Conservation (phyloP, 2,888 invertebrate genomes). For the Dynastes maya region DNA sequence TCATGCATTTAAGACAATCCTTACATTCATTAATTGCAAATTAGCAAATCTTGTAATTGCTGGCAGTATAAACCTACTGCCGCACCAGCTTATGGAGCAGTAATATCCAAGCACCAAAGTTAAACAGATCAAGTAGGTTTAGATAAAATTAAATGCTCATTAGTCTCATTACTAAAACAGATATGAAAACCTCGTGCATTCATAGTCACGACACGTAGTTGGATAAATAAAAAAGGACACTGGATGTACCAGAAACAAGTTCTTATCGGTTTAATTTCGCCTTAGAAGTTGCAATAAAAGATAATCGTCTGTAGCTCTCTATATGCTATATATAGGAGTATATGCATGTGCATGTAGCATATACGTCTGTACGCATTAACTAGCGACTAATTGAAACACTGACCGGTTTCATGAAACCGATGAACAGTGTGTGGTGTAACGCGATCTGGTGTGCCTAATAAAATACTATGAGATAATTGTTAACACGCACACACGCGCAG, state of each 20-base stretch:
- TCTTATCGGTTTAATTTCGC: constrained; percentile 24
- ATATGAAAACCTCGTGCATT: neutral
- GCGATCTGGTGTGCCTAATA: constrained; percentile 22
- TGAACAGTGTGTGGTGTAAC: constrained; percentile 28
- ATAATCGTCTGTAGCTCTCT: constrained; percentile 9
- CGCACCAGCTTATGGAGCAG: no score
- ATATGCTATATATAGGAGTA: neutral
- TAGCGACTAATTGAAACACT: constrained; percentile 28
- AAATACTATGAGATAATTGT: constrained; percentile 26
- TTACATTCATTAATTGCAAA: no score
- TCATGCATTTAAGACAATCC: no score
- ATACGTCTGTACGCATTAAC: constrained; percentile 1
- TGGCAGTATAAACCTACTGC: no score
- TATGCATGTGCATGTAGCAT: neutral
- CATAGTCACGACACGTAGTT: constrained; percentile 3
- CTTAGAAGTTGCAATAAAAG: constrained; percentile 25
- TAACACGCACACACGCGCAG: constrained; percentile 2
- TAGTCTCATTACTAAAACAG: neutral
- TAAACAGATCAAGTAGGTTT: neutral
- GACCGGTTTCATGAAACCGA: constrained; percentile 37
- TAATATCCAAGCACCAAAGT: no score
- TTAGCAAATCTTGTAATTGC: no score
- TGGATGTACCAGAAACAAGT: constrained; percentile 21
- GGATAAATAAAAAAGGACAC: constrained; percentile 2
- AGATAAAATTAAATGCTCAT: constrained; percentile 7